Evolutionary conservation across 2,888 invertebrate genomes (phyloP).

Genomic region (Epistrophe grossulariae): DNA sequence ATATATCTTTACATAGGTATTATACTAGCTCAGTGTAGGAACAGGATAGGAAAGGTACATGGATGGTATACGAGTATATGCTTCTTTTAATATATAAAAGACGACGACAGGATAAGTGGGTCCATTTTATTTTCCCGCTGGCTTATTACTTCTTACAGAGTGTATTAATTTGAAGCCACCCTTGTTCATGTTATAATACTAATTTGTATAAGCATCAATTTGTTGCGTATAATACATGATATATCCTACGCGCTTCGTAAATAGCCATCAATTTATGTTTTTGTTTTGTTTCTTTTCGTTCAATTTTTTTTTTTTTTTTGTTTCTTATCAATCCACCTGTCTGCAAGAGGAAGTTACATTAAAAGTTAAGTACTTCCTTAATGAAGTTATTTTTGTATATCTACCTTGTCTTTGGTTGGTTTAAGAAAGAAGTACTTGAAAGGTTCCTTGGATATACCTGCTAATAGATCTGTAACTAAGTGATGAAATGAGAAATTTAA

Average conservation of each 20-base stretch:
- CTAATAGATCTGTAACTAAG: background rate
- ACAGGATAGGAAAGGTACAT: background rate
- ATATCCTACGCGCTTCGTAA: constrained; percentile 12
- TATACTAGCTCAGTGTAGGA: background rate
- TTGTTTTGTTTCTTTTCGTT: background rate
- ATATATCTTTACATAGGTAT: background rate
- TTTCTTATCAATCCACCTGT: constrained; percentile 11
- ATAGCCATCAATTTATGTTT: constrained; percentile 30
- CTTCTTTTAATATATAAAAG: background rate
- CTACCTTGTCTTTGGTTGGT: background rate
- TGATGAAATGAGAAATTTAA: background rate
- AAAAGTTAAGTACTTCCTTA: constrained; percentile 37
- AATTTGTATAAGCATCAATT: constrained; percentile 35
- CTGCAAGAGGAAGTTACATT: constrained; percentile 23
- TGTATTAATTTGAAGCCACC: constrained; percentile 44
- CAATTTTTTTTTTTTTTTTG: background rate
- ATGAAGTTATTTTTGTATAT: constrained; percentile 5
- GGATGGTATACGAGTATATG: background rate
- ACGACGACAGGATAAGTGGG: constrained; percentile 23
- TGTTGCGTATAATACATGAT: no score
- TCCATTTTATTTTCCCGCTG: constrained; percentile 41
- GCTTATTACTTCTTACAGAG: constrained; percentile 22
- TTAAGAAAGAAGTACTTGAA: background rate
- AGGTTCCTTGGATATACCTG: background rate
- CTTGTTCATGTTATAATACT: constrained; percentile 20